Evolutionary conservation across 2,888 invertebrate genomes (phyloP).

Genomic region (Troides aeacus): DNA sequence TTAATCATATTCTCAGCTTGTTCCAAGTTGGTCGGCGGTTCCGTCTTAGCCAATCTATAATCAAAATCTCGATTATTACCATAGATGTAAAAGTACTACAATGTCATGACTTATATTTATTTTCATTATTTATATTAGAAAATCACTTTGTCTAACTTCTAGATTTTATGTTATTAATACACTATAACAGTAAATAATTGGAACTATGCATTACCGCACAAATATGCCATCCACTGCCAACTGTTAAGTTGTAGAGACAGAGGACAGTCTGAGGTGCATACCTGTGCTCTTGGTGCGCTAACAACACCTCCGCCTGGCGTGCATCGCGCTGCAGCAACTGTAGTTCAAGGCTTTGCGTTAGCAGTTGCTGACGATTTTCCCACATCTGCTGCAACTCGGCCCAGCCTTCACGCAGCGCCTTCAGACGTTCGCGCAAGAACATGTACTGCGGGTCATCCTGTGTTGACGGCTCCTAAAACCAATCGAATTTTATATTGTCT

Average conservation of each 20-base stretch:
- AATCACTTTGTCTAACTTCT: too few species aligned
- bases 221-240: too few species aligned
- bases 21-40: conserved; percentile 95
- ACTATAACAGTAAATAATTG: too few species aligned
- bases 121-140: too few species aligned
- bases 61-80: background rate
- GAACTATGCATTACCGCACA: too few species aligned
- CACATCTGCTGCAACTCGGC: conserved; percentile 99
- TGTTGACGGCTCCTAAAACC: conserved; percentile 84
- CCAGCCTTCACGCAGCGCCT: conserved; percentile 99
- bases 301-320: conserved; percentile 97
- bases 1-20: conserved; percentile 98
- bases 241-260: background rate
- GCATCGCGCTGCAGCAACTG: conserved; percentile 98
- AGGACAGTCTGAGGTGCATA: conserved; percentile 32
- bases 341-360: conserved; percentile 96
- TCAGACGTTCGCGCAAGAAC: conserved; percentile 98
- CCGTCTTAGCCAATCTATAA: conserved; percentile 92
- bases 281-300: conserved; percentile 99
- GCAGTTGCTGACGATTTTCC: conserved; percentile 97
- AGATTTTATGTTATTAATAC: too few species aligned
- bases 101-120: background rate
- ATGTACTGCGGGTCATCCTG: conserved; percentile 99
- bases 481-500: too few species aligned
- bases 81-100: background rate